These are phyloP conservation scores for Cerceris rybyensis DNA, from an alignment of 2,888 invertebrate genomes.

Conservation along the genomic window DNA sequence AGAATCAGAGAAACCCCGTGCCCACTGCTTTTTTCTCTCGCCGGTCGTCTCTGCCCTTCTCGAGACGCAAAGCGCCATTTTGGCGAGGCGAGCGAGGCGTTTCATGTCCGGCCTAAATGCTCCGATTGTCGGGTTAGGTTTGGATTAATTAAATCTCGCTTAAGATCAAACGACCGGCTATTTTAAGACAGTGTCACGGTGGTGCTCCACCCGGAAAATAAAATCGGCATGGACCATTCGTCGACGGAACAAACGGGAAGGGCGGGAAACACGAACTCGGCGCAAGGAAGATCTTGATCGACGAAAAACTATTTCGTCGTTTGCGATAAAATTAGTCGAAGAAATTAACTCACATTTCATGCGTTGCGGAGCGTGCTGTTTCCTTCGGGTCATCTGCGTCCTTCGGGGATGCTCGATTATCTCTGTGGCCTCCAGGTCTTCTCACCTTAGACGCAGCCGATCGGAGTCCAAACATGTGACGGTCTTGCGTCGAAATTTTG, in stretches of 20 bases:
- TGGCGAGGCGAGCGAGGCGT: too few relatives aligned
- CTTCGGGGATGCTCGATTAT: slow-evolving; percentile 70
- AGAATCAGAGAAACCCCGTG: too few relatives aligned
- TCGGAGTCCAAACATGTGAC: slow-evolving; percentile 56
- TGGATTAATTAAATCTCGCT: too few relatives aligned
- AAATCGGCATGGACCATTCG: too few relatives aligned
- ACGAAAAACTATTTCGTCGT: neutral
- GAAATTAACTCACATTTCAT: slow-evolving; percentile 83
- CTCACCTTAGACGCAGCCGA: slow-evolving; percentile 47
- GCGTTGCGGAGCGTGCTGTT: slow-evolving; percentile 84
- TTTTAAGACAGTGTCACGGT: too few relatives aligned
- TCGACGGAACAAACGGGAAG: neutral
- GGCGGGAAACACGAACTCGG: neutral
- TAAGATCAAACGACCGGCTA: too few relatives aligned
- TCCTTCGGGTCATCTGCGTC: slow-evolving; percentile 83
- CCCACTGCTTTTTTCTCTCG: too few relatives aligned
- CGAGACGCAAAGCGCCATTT: too few relatives aligned
- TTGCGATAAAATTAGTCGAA: neutral
- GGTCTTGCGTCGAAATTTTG: slow-evolving; percentile 17
- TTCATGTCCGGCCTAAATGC: too few relatives aligned
- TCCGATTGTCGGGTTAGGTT: too few relatives aligned
- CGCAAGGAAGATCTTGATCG: neutral
- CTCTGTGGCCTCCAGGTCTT: slow-evolving; percentile 74
- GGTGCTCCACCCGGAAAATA: too few relatives aligned
- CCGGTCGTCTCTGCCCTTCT: too few relatives aligned